Percentiles rank a stretch among this genome's conserved stretches.
Conservation (phyloP, 2,113 vertebrate genomes). For the Eudyptes chrysolophus region DNA sequence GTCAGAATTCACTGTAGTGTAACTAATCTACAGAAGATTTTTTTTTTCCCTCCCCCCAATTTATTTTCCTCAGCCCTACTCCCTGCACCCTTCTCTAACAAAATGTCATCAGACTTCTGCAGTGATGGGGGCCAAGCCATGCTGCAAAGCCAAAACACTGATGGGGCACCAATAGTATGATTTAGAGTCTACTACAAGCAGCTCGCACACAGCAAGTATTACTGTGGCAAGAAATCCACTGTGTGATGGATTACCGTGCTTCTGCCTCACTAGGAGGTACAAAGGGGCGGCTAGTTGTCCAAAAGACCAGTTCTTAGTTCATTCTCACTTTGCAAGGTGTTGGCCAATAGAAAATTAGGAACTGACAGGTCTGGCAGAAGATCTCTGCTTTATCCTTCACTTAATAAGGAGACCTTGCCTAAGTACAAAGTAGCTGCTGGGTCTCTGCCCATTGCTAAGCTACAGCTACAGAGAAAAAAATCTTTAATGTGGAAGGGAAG, state of each 20-base stretch:
- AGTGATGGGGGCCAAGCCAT: not conserved
- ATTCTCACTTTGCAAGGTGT: not conserved
- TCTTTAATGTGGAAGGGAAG: not conserved
- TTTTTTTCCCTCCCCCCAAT: rapidly evolving
- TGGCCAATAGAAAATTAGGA: not conserved
- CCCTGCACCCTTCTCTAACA: not conserved
- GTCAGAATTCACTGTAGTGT: not conserved
- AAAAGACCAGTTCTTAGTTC: not conserved
- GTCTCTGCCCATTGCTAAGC: not conserved
- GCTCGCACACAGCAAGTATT: not conserved
- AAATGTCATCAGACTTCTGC: not conserved
- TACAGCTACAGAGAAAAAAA: not conserved
- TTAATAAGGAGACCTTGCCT: not conserved
- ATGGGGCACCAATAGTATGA: not conserved
- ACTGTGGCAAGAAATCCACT: not conserved
- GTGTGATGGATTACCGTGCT: not conserved
- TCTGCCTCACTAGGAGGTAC: not conserved
- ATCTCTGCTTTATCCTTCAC: not conserved
- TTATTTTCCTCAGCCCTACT: not conserved
- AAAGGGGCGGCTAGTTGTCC: not conserved
- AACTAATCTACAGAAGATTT: not conserved
- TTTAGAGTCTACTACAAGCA: not conserved
- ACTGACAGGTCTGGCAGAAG: not conserved
- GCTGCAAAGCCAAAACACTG: not conserved
- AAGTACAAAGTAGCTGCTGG: not conserved